Percentiles rank a stretch among this genome's conserved stretches.
These are phyloP conservation scores for Borostomias antarcticus DNA, from an alignment of 2,797 vertebrate genomes.

Conservation along the genomic window DNA sequence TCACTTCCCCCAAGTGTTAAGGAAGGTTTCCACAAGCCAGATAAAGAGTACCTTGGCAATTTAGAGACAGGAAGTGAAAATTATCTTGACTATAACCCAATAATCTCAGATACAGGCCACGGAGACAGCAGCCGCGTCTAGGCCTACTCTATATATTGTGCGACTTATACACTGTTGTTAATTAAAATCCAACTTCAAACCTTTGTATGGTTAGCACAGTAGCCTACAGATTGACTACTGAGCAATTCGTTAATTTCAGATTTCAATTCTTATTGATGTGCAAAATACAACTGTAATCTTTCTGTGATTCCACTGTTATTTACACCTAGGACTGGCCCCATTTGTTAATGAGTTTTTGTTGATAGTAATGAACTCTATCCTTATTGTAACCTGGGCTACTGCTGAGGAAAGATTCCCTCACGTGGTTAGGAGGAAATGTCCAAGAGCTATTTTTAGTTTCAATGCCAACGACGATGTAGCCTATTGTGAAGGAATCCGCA, in stretches of 20 bases:
- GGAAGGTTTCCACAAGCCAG: constrained; percentile 79
- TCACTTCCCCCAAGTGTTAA: constrained; percentile 80
- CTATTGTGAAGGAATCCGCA: neutral
- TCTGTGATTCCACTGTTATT: too few relatives aligned
- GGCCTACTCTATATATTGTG: constrained; percentile 1
- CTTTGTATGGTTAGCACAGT: neutral
- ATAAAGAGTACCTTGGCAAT: constrained; percentile 72
- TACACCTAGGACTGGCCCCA: too few relatives aligned
- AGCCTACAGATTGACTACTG: too few relatives aligned
- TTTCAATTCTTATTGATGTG: too few relatives aligned
- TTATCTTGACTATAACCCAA: constrained; percentile 31
- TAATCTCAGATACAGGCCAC: constrained; percentile 25
- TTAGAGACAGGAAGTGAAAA: constrained; percentile 23
- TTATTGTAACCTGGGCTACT: too few relatives aligned
- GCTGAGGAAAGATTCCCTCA: neutral
- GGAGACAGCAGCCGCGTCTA: constrained; percentile 26
- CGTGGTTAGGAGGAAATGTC: constrained; percentile 1
- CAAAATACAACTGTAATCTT: too few relatives aligned
- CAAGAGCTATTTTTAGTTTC: neutral
- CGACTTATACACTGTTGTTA: neutral
- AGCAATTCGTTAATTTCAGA: too few relatives aligned
- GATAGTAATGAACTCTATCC: too few relatives aligned
- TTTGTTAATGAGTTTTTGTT: too few relatives aligned
- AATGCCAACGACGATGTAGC: neutral
- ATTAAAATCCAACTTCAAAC: neutral